Evolutionary conservation across 2,797 vertebrate species (phyloP), one percentile per base, ranked within the genome.

Genomic region (Clamator glandarius): DNA sequence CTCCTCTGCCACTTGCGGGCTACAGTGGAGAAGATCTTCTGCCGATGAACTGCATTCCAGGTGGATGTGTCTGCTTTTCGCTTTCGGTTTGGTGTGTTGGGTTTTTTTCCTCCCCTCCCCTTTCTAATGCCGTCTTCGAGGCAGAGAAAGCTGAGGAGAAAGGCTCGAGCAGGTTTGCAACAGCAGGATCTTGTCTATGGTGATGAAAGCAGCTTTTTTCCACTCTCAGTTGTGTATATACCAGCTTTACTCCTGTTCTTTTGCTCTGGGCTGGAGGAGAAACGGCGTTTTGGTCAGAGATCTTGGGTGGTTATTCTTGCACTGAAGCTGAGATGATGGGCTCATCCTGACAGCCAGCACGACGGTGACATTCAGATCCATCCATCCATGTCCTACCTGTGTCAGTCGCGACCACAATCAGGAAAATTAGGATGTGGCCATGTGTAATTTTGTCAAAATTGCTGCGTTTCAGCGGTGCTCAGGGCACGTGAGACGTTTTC

Each of bases 11-110:
- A 0, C 72, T 94, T 21, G 2, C 8, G 12, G 87, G 31, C 93
- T 66, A 87, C 84, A 67, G 84, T 7, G 87, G 93, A 78, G 73
- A 96, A 92, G 88, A 93, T 63, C 87, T 81, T 39, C 69, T 91
- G 94, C 94, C 29, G n/a, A 97, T 97, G 97, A 97, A 95, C 88
- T 97, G 96, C 96, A 96, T 97, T 93, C 95, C 97, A 97, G 97
- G 97, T 97, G 96, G 94, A 84, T 93, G 92, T 93, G 73, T 63
- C 44, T 93, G 74, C 84, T 69, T 86, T 39, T 58, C 2, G 4
- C 14, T 55, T 66, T 84, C 2, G 21, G 21, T 84, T 82, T 29
- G 33, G 55, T 61, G 63, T 81, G 18, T 8, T 58, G 54, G 41
- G 24, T 44, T 26, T n/a, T 9, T 3, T 11, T 18, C 17, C 42